A percentile compares a stretch with the other conserved stretches of the same genome.
Evolutionary conservation across 2,113 vertebrate genomes (phyloP).

Genomic region (Hemiscyllium ocellatum): DNA sequence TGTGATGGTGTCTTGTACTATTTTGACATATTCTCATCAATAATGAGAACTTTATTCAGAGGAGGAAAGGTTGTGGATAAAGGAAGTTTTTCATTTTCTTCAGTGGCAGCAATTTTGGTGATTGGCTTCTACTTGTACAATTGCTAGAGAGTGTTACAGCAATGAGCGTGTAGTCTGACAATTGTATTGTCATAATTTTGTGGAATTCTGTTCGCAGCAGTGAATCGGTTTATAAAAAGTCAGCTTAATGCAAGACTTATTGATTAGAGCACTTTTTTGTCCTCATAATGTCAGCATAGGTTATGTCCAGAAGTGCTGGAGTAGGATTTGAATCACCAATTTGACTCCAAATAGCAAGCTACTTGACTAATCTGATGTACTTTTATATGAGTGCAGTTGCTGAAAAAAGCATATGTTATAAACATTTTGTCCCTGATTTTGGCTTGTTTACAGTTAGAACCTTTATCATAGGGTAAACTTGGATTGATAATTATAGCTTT

Average conservation of each 20-base stretch:
- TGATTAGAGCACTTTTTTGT: no score
- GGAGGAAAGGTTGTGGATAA: background rate
- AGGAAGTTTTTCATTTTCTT: background rate
- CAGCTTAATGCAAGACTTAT: background rate
- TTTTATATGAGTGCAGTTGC: background rate
- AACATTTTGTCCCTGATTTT: background rate
- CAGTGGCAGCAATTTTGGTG: background rate
- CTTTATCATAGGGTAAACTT: background rate
- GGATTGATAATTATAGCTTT: background rate
- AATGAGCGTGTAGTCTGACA: background rate
- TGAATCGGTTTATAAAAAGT: background rate
- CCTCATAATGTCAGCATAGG: background rate
- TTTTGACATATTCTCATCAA: background rate
- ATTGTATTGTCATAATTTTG: background rate
- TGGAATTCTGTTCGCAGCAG: background rate
- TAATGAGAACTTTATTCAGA: background rate
- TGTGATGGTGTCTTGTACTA: background rate
- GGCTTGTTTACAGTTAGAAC: background rate
- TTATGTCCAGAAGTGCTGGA: background rate
- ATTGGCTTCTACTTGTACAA: background rate
- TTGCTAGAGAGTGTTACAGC: background rate
- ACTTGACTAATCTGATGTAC: background rate
- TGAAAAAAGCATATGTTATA: background rate
- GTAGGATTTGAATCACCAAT: background rate
- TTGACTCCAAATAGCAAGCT: background rate